A percentile compares a stretch with the other conserved stretches of the same genome.
Evolutionary conservation across 2,888 invertebrate genomes (phyloP).

Genomic region (Graphium colonna): DNA sequence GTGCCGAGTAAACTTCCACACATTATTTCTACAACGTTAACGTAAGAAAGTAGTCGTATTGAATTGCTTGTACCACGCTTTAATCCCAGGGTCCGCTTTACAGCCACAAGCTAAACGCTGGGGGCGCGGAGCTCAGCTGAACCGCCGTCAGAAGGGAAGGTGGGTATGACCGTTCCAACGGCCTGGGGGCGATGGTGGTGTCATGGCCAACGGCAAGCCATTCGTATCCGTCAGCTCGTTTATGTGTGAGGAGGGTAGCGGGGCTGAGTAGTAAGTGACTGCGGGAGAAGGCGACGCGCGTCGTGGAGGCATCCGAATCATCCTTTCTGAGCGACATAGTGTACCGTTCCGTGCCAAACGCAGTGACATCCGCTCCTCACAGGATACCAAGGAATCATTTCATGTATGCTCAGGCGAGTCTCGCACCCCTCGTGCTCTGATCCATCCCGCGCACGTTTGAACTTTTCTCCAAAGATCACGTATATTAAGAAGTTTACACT

Average conservation of each 20-base stretch:
- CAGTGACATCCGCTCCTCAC: conserved; percentile 87
- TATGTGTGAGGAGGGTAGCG: conserved; percentile 30
- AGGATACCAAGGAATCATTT: conserved; percentile 91
- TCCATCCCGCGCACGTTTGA: conserved; percentile 87
- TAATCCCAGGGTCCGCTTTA: not conserved
- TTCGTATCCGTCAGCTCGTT: conserved; percentile 33
- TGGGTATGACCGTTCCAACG: conserved; percentile 51
- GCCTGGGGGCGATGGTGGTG: conserved; percentile 35
- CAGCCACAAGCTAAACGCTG: conserved; percentile 23
- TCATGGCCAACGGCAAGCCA: conserved; percentile 31
- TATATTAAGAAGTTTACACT: conserved; percentile 99
- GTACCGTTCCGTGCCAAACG: conserved; percentile 75
- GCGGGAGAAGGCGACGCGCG: conserved; percentile 43
- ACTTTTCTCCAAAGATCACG: conserved; percentile 98
- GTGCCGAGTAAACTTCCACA: not conserved
- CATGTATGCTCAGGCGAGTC: conserved; percentile 85
- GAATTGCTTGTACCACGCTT: conserved; percentile 2
- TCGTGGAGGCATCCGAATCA: conserved; percentile 25
- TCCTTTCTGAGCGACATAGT: conserved; percentile 50
- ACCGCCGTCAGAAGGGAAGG: conserved; percentile 42
- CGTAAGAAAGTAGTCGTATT: not conserved
- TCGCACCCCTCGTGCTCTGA: conserved; percentile 73
- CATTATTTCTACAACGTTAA: not conserved
- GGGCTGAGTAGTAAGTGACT: conserved; percentile 63
- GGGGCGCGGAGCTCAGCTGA: conserved; percentile 7